Conservation (phyloP, 1,140 invertebrate genomes). For the Penaeus indicus region DNA sequence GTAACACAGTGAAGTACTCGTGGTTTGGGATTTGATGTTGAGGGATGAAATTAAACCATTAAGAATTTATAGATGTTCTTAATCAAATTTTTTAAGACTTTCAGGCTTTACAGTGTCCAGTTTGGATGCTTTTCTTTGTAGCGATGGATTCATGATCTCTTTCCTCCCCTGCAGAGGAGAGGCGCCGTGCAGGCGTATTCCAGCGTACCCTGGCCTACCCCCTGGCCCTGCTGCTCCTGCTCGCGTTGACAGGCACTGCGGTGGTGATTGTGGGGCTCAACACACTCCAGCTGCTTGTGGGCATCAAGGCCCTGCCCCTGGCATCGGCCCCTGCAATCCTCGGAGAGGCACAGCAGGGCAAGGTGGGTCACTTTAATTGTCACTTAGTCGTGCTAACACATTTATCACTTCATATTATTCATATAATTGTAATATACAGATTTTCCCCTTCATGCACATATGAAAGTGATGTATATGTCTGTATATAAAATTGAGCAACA, state of each 20-base stretch:
- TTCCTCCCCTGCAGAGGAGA: slow-evolving; percentile 23
- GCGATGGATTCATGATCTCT: not conserved
- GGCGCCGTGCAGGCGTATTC: slow-evolving; percentile 49
- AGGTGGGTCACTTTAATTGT: not conserved
- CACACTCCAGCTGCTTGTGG: slow-evolving; percentile 90
- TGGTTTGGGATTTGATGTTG: slow-evolving; percentile 3
- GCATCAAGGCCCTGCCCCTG: slow-evolving; percentile 90
- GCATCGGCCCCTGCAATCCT: slow-evolving; percentile 71
- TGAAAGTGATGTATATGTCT: too few species aligned
- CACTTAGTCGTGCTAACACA: too few species aligned
- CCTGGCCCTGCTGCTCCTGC: slow-evolving; percentile 87
- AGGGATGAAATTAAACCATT: not conserved
- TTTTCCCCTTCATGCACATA: too few species aligned
- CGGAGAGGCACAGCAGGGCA: slow-evolving; percentile 57
- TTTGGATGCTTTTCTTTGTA: too few species aligned
- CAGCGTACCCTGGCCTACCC: slow-evolving; percentile 92
- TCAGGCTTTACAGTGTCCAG: too few species aligned
- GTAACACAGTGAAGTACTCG: not conserved
- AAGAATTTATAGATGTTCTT: not conserved
- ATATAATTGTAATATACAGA: too few species aligned
- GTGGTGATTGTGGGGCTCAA: slow-evolving; percentile 94
- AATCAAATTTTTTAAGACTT: too few species aligned
- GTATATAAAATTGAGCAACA: not conserved
- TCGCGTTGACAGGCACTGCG: slow-evolving; percentile 87
- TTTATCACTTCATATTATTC: too few species aligned